Conservation (phyloP, 1,140 invertebrate species). For the Bursaphelenchus mucronatus region DNA sequence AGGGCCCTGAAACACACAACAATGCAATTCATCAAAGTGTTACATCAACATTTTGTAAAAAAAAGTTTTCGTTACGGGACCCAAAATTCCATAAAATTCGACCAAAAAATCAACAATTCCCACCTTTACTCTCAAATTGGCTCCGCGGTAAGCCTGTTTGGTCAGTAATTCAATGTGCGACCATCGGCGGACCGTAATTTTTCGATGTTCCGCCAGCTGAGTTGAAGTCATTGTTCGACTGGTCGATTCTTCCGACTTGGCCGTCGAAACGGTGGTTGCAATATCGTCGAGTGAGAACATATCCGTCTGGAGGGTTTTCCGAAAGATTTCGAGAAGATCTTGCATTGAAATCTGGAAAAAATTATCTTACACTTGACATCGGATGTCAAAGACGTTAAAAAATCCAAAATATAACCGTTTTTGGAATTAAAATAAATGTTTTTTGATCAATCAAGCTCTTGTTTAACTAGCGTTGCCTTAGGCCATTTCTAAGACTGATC, state of each 20-base stretch:
- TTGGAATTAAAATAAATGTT: no score
- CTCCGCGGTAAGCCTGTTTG: constrained; percentile 16
- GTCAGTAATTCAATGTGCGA: constrained; percentile 20
- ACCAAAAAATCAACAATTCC: no score
- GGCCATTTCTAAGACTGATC: no score
- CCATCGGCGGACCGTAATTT: constrained; percentile 24
- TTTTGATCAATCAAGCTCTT: no score
- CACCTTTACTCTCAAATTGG: constrained; percentile 12
- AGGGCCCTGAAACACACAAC: background rate
- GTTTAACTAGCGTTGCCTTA: no score
- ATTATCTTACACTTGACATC: background rate
- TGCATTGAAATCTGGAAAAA: constrained; percentile 17
- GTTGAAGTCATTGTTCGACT: constrained; percentile 20
- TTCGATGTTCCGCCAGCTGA: constrained; percentile 28
- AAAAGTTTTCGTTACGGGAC: no score
- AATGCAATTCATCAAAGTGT: no score
- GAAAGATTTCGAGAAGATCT: constrained; percentile 6
- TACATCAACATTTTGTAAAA: no score
- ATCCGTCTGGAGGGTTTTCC: constrained; percentile 20
- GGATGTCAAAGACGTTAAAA: no score
- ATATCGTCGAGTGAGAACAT: constrained; percentile 23
- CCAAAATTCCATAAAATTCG: no score
- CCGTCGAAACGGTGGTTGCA: background rate
- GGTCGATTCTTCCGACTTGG: background rate
- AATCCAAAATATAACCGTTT: no score